Conservation (phyloP, 2,797 vertebrate genomes). For the Remorina albescens region DNA sequence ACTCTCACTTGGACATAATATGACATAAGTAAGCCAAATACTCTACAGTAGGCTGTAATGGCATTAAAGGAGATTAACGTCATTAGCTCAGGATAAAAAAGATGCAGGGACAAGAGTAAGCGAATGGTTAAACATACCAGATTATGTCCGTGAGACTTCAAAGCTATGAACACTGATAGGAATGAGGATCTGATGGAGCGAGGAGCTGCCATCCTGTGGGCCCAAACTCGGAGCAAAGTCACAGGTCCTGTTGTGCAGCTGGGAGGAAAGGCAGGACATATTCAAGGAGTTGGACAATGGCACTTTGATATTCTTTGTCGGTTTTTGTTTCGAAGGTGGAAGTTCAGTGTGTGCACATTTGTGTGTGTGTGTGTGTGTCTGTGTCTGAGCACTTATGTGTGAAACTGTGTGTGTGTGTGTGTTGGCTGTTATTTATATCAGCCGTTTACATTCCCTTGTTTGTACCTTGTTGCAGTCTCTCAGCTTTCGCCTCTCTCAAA, state of each 20-base stretch:
- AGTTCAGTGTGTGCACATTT: constrained; percentile 34
- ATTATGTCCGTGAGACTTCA: constrained; percentile 54
- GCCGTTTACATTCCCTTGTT: constrained; percentile 76
- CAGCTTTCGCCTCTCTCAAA: constrained; percentile 49
- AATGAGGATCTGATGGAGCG: constrained; percentile 42
- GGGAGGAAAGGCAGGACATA: constrained; percentile 45
- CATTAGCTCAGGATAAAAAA: constrained; percentile 62
- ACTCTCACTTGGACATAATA: constrained; percentile 51
- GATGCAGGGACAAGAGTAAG: constrained; percentile 39
- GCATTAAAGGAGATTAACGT: constrained; percentile 69
- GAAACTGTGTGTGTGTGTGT: constrained; percentile 37
- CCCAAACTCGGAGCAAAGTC: constrained; percentile 21
- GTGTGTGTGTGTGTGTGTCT: too few species aligned
- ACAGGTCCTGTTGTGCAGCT: constrained; percentile 43
- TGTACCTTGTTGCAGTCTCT: constrained; percentile 73
- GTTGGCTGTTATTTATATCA: constrained; percentile 80
- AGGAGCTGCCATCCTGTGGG: constrained; percentile 30
- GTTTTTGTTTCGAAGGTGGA: constrained; percentile 67
- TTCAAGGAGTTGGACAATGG: constrained; percentile 69
- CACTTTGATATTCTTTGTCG: constrained; percentile 60
- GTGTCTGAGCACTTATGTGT: constrained; percentile 19
- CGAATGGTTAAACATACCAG: constrained; percentile 29
- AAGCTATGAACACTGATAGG: constrained; percentile 42
- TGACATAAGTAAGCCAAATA: constrained; percentile 53
- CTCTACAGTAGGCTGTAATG: constrained; percentile 45